phyloP scores from a whole-genome alignment of 2,888 invertebrate species.

The Podotricha telesiphe region DNA sequence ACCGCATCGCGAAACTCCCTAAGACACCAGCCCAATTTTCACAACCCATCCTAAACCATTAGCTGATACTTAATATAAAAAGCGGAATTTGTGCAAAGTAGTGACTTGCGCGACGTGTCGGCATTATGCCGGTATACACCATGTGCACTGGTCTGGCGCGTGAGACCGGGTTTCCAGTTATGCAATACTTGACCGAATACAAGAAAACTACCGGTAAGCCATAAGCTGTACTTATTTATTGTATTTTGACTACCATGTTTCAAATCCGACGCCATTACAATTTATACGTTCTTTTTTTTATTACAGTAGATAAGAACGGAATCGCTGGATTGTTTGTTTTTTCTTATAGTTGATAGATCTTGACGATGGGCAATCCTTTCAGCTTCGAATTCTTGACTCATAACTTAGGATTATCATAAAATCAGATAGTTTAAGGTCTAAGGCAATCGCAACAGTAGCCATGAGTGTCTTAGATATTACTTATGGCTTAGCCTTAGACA shows the following conservation, averaged over 20 bases:
- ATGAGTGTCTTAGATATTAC: conserved; percentile 68
- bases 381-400: background rate
- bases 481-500: conserved; percentile 50
- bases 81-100: conserved; percentile 27
- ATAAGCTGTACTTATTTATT: conserved; percentile 33
- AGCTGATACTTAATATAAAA: conserved; percentile 53
- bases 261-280: conserved; percentile 2
- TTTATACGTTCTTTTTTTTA: background rate
- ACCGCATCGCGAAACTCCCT: conserved; percentile 59
- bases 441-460: conserved; percentile 53
- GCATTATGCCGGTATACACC: conserved; percentile 55
- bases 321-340: background rate
- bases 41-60: conserved; percentile 10
- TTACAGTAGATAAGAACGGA: background rate
- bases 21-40: conserved; percentile 22
- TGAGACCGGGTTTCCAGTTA: conserved; percentile 63
- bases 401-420: background rate
- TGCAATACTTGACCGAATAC: conserved; percentile 60
- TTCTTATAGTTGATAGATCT: background rate
- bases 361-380: background rate
- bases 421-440: background rate
- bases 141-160: conserved; percentile 57
- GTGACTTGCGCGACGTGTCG: conserved; percentile 47
- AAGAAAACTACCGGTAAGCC: conserved; percentile 58
- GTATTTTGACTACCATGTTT: conserved; percentile 10